A percentile compares a stretch with the other conserved stretches of the same genome.
phyloP scores from a whole-genome alignment of 2,797 vertebrate genomes.

The Argya squamiceps region DNA sequence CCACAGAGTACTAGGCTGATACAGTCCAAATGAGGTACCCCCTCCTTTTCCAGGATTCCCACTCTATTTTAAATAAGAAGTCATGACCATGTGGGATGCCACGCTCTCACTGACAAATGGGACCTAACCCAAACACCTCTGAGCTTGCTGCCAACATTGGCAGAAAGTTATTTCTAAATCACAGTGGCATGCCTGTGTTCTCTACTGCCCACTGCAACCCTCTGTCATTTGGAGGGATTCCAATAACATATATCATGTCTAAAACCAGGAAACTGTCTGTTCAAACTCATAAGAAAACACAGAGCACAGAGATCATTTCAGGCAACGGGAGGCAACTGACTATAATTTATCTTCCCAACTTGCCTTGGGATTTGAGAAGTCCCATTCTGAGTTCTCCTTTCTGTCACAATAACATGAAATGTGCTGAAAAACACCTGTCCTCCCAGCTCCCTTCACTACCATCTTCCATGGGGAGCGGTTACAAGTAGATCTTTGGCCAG shows the following conservation, averaged over 20 bases:
- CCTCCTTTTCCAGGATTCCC: neutral
- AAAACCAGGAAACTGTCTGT: neutral
- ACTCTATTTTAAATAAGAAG: neutral
- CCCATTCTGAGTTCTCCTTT: neutral
- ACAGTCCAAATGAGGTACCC: neutral
- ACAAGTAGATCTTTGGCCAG: neutral
- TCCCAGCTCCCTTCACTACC: neutral
- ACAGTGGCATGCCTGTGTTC: neutral
- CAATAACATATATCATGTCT: neutral
- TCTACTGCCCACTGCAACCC: neutral
- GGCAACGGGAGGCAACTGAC: neutral
- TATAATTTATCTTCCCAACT: neutral
- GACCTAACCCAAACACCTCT: neutral
- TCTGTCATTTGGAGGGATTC: neutral
- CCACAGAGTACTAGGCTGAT: neutral
- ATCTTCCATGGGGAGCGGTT: neutral
- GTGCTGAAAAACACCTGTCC: neutral
- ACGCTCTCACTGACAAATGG: neutral
- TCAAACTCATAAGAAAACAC: neutral
- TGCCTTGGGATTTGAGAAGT: constrained; percentile 1
- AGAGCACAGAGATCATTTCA: neutral
- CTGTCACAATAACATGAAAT: neutral
- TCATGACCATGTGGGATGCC: neutral
- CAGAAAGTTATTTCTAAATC: constrained; percentile 13
- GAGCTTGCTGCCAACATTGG: neutral